phyloP scores from a whole-genome alignment of 2,797 vertebrate genomes.

The Gouania willdenowi region DNA sequence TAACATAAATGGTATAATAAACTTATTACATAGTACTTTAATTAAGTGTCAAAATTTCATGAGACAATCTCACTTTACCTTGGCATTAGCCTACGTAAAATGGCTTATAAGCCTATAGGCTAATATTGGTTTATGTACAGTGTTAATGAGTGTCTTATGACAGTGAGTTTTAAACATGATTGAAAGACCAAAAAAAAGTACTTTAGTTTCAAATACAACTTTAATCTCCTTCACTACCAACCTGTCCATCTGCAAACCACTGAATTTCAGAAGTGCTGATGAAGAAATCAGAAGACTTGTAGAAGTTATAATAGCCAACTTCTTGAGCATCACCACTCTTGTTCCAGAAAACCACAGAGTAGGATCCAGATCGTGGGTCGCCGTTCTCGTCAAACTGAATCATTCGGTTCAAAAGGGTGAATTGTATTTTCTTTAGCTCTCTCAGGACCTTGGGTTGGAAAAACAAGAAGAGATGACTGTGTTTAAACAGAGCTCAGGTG shows the following conservation, averaged over 20 bases:
- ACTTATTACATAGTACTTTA: no score
- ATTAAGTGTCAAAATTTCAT: no score
- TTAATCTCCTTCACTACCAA: no score
- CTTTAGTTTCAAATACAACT: no score
- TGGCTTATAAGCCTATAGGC: no score
- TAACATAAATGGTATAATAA: no score
- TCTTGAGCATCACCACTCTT: slow-evolving; percentile 22
- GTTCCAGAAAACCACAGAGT: slow-evolving; percentile 76
- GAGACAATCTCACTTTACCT: no score
- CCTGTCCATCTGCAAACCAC: slow-evolving; percentile 65
- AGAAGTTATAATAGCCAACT: slow-evolving; percentile 63
- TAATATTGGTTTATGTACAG: no score
- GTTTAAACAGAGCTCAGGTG: no score
- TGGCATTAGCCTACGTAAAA: no score
- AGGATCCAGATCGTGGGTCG: slow-evolving; percentile 59
- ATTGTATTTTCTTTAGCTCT: slow-evolving; percentile 78
- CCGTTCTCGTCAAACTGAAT: slow-evolving; percentile 75
- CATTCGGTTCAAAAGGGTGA: slow-evolving; percentile 66
- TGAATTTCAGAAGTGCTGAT: slow-evolving; percentile 57
- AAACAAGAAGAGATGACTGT: neutral
- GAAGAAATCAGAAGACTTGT: slow-evolving; percentile 38
- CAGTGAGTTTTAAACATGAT: no score
- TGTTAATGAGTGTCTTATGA: no score
- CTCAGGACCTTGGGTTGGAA: slow-evolving; percentile 71
- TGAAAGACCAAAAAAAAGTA: neutral